A percentile compares a stretch with the other conserved stretches of the same genome.
Conservation (phyloP, 2,888 invertebrate species). For the Tipula helvola region DNA sequence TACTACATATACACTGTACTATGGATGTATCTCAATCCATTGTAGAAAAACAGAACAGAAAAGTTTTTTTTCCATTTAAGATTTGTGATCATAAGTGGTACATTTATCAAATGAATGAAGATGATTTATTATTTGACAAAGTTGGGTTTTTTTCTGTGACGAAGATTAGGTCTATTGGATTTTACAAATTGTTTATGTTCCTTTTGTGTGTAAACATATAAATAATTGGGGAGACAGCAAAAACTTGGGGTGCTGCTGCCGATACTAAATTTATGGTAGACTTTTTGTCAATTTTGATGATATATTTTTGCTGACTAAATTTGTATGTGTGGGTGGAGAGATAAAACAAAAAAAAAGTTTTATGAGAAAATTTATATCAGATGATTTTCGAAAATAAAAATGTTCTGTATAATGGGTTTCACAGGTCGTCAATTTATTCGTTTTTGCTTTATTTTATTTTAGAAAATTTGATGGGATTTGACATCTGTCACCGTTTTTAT, state of each 20-base stretch:
- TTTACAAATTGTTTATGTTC: conserved; percentile 4
- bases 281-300: neutral
- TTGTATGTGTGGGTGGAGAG: neutral
- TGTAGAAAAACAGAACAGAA: neutral
- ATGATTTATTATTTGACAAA: neutral
- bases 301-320: neutral
- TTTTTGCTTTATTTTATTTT: neutral
- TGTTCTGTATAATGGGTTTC: neutral
- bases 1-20: neutral
- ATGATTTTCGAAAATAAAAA: neutral
- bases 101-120: conserved; percentile 4
- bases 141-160: neutral
- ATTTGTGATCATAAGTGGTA: neutral
- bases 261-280: neutral
- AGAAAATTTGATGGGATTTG: neutral
- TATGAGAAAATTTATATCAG: neutral
- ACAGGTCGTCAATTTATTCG: neutral
- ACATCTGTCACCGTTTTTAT: neutral
- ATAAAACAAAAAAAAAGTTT: neutral
- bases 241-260: neutral
- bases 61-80: neutral
- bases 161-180: conserved; percentile 4
- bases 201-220: neutral
- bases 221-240: neutral
- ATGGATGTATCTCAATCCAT: neutral